These are phyloP conservation scores for Tipula vernalis DNA, from an alignment of 2,888 invertebrate species.

Conservation along the genomic window DNA sequence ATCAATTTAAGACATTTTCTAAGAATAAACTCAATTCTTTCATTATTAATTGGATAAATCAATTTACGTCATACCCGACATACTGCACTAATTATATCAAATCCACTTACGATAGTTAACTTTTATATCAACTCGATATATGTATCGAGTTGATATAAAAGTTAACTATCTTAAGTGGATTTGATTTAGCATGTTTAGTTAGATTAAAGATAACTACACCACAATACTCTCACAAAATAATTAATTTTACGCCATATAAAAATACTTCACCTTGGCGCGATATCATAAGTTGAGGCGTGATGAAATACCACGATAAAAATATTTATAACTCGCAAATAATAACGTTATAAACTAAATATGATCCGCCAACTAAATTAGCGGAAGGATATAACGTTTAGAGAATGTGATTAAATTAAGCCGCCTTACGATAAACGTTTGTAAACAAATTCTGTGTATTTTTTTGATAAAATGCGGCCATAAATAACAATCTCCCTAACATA, in stretches of 20 bases:
- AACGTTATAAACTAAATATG: neutral
- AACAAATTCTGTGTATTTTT: neutral
- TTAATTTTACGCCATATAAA: neutral
- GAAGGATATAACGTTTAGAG: neutral
- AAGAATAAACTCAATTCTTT: neutral
- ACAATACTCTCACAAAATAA: neutral
- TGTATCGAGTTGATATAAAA: neutral
- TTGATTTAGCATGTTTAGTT: neutral
- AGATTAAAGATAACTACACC: neutral
- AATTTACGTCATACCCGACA: neutral
- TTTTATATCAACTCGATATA: neutral
- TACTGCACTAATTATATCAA: neutral
- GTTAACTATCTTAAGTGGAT: neutral
- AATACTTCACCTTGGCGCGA: neutral
- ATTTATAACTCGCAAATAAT: neutral
- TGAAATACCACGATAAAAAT: neutral
- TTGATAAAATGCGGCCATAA: neutral
- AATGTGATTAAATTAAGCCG: neutral
- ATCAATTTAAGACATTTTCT: neutral
- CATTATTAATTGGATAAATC: neutral
- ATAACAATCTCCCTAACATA: neutral
- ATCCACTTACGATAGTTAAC: neutral
- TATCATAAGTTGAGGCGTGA: neutral
- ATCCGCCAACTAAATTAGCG: neutral
- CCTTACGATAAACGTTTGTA: neutral